Evolutionary conservation across 2,797 vertebrate genomes (phyloP).

Genomic region (Melanotaenia pygmaea): DNA sequence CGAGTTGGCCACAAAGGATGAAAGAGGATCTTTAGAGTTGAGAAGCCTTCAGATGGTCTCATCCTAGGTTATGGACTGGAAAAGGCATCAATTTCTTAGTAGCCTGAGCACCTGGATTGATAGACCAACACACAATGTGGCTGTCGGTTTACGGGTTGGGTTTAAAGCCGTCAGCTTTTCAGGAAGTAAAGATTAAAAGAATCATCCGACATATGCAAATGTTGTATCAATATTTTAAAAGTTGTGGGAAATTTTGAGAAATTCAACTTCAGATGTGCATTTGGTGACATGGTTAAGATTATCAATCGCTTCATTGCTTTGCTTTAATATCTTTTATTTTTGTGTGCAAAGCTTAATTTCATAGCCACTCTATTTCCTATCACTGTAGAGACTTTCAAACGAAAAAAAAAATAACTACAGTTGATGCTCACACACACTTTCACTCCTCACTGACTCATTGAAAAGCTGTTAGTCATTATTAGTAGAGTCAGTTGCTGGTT

Average conservation of each 20-base stretch:
- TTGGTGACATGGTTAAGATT: neutral
- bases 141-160: constrained; percentile 26
- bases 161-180: constrained; percentile 24
- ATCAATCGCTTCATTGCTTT: neutral
- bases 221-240: neutral
- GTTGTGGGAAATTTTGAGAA: neutral
- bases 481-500: constrained; percentile 68
- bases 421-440: constrained; percentile 58
- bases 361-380: constrained; percentile 2
- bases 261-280: neutral
- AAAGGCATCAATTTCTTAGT: constrained; percentile 56
- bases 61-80: constrained; percentile 65
- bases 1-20: constrained; percentile 75
- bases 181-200: neutral
- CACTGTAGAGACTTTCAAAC: neutral
- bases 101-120: constrained; percentile 39
- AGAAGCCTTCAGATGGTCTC: constrained; percentile 63
- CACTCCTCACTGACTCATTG: constrained; percentile 63
- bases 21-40: constrained; percentile 72
- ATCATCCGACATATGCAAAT: neutral
- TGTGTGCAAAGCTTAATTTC: neutral
- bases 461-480: constrained; percentile 73
- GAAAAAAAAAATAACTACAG: constrained; percentile 6
- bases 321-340: neutral
- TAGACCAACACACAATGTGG: neutral